A percentile compares a stretch with the other conserved stretches of the same genome.
These are phyloP conservation scores for Peromyscus eremicus DNA, from an alignment of 2,797 vertebrate genomes.

Conservation along the genomic window DNA sequence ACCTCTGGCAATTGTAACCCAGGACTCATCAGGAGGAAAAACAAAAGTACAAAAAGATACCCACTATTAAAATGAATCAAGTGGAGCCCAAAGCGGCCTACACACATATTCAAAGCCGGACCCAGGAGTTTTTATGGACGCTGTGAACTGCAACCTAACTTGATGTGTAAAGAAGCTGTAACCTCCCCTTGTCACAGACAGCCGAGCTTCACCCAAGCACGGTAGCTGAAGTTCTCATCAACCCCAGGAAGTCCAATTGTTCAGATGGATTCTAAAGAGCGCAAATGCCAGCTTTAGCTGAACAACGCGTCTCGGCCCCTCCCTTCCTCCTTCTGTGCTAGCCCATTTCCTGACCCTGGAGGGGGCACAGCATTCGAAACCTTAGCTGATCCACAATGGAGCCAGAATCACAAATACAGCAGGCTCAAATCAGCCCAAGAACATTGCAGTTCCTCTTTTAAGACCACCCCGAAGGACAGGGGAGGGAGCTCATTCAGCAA, in stretches of 20 bases:
- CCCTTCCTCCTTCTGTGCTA: not conserved
- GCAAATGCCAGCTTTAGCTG: not conserved
- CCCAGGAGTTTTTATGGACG: not conserved
- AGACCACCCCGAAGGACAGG: not conserved
- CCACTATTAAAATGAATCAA: not conserved
- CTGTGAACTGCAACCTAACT: not conserved
- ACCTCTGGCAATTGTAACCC: not conserved
- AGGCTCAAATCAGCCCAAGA: not conserved
- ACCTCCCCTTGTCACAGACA: not conserved
- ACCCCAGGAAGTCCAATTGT: not conserved
- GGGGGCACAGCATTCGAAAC: not conserved
- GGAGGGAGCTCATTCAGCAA: not conserved
- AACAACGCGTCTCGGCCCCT: not conserved
- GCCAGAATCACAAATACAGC: not conserved
- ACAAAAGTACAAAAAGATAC: not conserved
- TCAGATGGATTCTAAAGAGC: not conserved
- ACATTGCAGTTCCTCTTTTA: not conserved
- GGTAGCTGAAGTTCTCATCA: not conserved
- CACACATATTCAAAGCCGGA: not conserved
- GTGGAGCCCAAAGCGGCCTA: not conserved
- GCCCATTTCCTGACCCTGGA: not conserved
- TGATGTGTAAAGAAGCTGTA: not conserved
- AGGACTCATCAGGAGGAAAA: not conserved
- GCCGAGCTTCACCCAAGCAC: not conserved
- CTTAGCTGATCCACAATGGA: too few species aligned